A percentile compares a stretch with the other conserved stretches of the same genome.
These are phyloP conservation scores for Eunapius fragilis DNA, from an alignment of 37 sponge, comb jelly and placozoan genomes.

Conservation along the genomic window DNA sequence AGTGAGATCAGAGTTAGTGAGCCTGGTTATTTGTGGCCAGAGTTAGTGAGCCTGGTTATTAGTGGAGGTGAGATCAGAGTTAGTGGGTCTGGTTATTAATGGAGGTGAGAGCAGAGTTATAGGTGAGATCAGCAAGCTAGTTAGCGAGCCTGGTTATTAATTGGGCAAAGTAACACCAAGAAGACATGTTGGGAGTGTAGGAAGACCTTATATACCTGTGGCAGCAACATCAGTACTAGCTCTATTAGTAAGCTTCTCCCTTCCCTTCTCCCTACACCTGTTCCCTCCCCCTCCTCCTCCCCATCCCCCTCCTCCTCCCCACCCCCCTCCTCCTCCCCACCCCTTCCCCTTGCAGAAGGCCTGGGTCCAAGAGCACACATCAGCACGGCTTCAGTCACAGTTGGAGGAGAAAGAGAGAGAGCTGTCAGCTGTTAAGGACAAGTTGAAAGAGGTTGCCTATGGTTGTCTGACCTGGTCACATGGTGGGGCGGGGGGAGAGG, in stretches of 20 bases:
- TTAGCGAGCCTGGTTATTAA: too few species aligned
- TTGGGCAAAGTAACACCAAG: too few species aligned
- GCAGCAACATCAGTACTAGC: too few species aligned
- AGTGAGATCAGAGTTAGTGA: background rate
- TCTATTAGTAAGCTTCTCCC: background rate
- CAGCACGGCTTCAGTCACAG: slow-evolving; percentile 23
- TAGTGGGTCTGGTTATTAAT: too few species aligned
- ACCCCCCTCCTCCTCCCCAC: slow-evolving; percentile 1
- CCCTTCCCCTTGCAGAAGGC: slow-evolving; percentile 34
- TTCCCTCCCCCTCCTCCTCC: slow-evolving; percentile 1
- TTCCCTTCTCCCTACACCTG: background rate
- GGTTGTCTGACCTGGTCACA: background rate
- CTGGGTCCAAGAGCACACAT: slow-evolving; percentile 17
- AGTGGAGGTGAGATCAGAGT: background rate
- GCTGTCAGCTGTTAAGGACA: slow-evolving; percentile 23
- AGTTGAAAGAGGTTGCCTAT: slow-evolving; percentile 27
- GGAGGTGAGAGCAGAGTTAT: too few species aligned
- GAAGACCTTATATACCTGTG: too few species aligned
- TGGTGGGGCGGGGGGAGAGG: too few species aligned
- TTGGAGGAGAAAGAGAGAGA: slow-evolving; percentile 51
- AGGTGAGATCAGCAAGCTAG: background rate
- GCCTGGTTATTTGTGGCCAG: background rate
- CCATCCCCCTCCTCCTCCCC: background rate
- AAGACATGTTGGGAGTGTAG: too few species aligned
- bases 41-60: too few species aligned